Conservation (phyloP, 1,140 invertebrate species). For the Drosophila pachea region DNA sequence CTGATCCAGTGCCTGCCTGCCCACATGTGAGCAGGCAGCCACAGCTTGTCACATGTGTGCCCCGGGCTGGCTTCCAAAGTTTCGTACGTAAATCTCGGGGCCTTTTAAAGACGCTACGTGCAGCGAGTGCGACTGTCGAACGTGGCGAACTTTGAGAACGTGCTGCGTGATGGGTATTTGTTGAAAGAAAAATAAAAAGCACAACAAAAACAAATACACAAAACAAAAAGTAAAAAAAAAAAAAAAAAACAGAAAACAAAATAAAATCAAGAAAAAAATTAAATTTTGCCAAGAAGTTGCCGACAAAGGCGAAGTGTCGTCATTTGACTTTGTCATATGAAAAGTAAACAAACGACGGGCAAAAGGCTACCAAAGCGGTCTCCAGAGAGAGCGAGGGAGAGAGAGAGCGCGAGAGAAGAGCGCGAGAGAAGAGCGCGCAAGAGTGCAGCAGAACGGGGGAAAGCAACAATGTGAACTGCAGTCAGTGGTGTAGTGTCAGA, state of each 20-base stretch:
- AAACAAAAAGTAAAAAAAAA: conserved; percentile 49
- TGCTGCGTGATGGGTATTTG: conserved; percentile 72
- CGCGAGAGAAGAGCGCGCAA: neutral
- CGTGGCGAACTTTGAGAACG: conserved; percentile 32
- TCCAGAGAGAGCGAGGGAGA: conserved; percentile 9
- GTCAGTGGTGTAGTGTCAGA: conserved; percentile 35
- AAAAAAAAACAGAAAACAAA: conserved; percentile 35
- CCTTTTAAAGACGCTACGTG: conserved; percentile 73
- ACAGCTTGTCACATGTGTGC: conserved; percentile 45
- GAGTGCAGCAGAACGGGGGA: too few relatives aligned
- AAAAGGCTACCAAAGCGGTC: conserved; percentile 62
- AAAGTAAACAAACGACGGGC: conserved; percentile 74
- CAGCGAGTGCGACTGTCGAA: conserved; percentile 49
- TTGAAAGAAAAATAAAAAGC: conserved; percentile 38
- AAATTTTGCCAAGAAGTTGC: conserved; percentile 69
- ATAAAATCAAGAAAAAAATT: conserved; percentile 8
- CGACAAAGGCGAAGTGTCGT: conserved; percentile 62
- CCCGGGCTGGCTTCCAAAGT: conserved; percentile 41
- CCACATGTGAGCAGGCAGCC: conserved; percentile 27
- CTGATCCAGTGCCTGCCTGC: conserved; percentile 22
- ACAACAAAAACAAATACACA: conserved; percentile 26
- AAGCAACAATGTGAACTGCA: conserved; percentile 1
- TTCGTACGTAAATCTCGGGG: conserved; percentile 70
- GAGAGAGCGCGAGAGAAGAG: conserved; percentile 19
- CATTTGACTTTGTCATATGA: conserved; percentile 75